Evolutionary conservation across 2,113 vertebrate genomes (phyloP).

Genomic region (Electrona antarctica): DNA sequence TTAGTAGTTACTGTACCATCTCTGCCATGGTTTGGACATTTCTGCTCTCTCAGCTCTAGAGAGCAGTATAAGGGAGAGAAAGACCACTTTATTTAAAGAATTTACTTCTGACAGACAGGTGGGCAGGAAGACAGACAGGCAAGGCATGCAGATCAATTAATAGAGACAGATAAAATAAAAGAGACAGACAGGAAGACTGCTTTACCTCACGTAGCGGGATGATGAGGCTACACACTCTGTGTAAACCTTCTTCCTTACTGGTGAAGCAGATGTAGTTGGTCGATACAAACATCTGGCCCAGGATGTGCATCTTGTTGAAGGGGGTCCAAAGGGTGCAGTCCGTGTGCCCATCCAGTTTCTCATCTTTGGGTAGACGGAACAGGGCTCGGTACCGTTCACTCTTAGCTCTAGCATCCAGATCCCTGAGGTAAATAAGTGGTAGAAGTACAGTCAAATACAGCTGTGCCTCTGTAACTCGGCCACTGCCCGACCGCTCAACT

Average conservation of each 20-base stretch:
- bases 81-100: not conserved
- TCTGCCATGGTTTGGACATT: too few species aligned
- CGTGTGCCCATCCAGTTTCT: constrained; percentile 96
- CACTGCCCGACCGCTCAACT: too few species aligned
- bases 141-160: not conserved
- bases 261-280: constrained; percentile 99
- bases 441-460: not conserved
- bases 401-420: constrained; percentile 95
- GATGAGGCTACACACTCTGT: constrained; percentile 92
- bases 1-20: not conserved
- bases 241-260: constrained; percentile 87
- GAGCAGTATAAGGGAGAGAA: too few species aligned
- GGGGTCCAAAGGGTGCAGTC: constrained; percentile 98
- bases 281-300: constrained; percentile 99
- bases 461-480: too few species aligned
- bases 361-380: constrained; percentile 95
- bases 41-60: too few species aligned
- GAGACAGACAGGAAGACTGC: not conserved
- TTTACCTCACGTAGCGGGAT: constrained; percentile 93
- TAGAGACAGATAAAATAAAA: not conserved
- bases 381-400: constrained; percentile 92
- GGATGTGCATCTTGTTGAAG: constrained; percentile 97
- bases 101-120: too few species aligned
- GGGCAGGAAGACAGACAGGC: too few species aligned
- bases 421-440: constrained; percentile 72